Base-by-base conservation (phyloP, 2,888 invertebrate species). In the Calameuta filiformis region DNA sequence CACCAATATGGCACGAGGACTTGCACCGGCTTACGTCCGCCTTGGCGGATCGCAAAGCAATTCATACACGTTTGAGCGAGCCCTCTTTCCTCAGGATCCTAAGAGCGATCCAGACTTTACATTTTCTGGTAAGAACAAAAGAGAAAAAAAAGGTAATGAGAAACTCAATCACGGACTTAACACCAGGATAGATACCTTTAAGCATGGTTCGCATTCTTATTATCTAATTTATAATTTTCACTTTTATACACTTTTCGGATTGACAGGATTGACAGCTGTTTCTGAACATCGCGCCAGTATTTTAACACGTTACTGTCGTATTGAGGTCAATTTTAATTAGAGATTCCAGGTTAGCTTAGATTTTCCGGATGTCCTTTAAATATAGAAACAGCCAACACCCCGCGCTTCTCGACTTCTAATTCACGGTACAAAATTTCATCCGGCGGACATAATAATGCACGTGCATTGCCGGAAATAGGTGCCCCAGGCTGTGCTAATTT, bases 1-100 rank as follows among this genome's bases (percentile, higher is more conserved):
- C 75, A 90, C 94, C 35, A 94, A 94, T 80, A 94, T 96, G 94
- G 95, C 95, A 0, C 93, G 93, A 40, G 93, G 95, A 3, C 90
- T 97, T 31, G 92, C 94, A 0, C 96, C 97, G 1, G 95, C 96
- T 0, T 96, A 94, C 90, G 90, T 97, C 3, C 93, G 96, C 76
- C 93, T 97, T 73, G 95, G 95, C 31, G 96, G 96, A 0, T 95
- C 95, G 0, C 94, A 93, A 76, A 94, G 94, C 1, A 91, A 93
- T 1, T 86, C 87, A 33, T 87, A 89, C 76, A 83, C 83, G 6
- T 91, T 91, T 74, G 83, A 86, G 73, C 84, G 81, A 73, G 78
- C 80, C 3, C 76, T 84, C 73, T 82, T 83, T 69, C 82, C 81
- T 1, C 79, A 85, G n/a, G 79, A 80, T 33, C 73, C 81, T 11